These are phyloP conservation scores for Acropternis orthonyx DNA, from an alignment of 2,797 vertebrate genomes.

Conservation along the genomic window DNA sequence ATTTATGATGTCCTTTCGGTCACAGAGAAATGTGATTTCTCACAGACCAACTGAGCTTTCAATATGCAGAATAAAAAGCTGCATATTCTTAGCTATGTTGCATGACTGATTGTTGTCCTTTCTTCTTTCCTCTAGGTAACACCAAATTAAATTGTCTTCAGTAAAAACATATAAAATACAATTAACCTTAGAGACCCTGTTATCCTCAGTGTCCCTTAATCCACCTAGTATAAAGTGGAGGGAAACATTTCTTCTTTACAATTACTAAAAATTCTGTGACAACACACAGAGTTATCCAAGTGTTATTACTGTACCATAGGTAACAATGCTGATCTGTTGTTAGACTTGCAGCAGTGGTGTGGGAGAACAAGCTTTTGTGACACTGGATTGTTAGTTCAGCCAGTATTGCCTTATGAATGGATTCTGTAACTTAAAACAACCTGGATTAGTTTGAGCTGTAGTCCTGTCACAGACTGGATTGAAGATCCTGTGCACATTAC, in stretches of 20 bases:
- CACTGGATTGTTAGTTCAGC: not conserved
- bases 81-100: not conserved
- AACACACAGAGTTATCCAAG: not conserved
- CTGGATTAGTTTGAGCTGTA: not conserved
- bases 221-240: not conserved
- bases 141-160: conserved; percentile 6
- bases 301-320: not conserved
- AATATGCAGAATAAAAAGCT: not conserved
- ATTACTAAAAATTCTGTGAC: not conserved
- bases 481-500: not conserved
- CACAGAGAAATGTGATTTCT: not conserved
- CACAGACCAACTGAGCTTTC: not conserved
- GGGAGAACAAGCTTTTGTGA: not conserved
- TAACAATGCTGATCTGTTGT: not conserved
- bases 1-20: not conserved
- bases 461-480: not conserved
- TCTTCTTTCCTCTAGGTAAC: not conserved
- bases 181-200: not conserved
- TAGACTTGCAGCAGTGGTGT: not conserved
- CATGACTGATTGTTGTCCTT: not conserved
- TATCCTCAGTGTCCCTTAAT: not conserved
- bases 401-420: not conserved
- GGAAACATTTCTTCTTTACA: not conserved
- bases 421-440: not conserved
- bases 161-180: conserved; percentile 5